Percentiles rank a stretch among this genome's conserved stretches.
Evolutionary conservation across 2,888 invertebrate genomes (phyloP).

Genomic region (Allygus modestus): DNA sequence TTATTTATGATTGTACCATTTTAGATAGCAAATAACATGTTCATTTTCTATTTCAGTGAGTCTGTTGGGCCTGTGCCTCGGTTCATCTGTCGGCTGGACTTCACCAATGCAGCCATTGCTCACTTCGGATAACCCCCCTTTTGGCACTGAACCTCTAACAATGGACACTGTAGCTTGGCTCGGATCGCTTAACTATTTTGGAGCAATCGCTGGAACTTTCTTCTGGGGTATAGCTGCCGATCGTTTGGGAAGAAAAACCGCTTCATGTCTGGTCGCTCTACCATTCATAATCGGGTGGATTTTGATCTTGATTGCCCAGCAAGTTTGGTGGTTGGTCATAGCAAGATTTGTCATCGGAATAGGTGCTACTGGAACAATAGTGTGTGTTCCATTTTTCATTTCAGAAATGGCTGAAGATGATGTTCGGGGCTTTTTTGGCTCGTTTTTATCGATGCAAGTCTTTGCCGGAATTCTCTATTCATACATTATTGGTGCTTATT

Average conservation of each 20-base stretch:
- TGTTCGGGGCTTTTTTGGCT: slow-evolving; percentile 78
- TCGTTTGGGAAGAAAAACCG: slow-evolving; percentile 77
- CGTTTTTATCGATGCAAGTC: slow-evolving; percentile 77
- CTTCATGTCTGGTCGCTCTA: slow-evolving; percentile 76
- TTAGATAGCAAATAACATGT: too few species aligned
- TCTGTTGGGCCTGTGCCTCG: slow-evolving; percentile 78
- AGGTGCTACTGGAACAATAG: slow-evolving; percentile 77
- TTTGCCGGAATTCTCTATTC: slow-evolving; percentile 77
- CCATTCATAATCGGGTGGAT: slow-evolving; percentile 80
- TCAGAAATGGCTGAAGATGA: slow-evolving; percentile 80
- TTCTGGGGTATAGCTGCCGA: slow-evolving; percentile 76
- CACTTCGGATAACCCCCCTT: slow-evolving; percentile 74
- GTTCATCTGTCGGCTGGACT: slow-evolving; percentile 79
- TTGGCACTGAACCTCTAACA: slow-evolving; percentile 76
- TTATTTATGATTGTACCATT: too few species aligned
- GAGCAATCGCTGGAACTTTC: slow-evolving; percentile 77
- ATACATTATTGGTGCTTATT: slow-evolving; percentile 76
- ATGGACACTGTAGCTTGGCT: slow-evolving; percentile 77
- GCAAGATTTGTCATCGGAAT: slow-evolving; percentile 80
- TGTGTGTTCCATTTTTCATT: slow-evolving; percentile 79
- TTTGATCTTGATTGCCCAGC: slow-evolving; percentile 76
- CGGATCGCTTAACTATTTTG: slow-evolving; percentile 78
- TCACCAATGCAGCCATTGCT: slow-evolving; percentile 78
- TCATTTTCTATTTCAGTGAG: slow-evolving; percentile 75
- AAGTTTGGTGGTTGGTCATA: slow-evolving; percentile 75